A percentile compares a stretch with the other conserved stretches of the same genome.
Evolutionary conservation across 2,797 vertebrate species (phyloP).

Genomic region (Lepilemur septentrionalis): DNA sequence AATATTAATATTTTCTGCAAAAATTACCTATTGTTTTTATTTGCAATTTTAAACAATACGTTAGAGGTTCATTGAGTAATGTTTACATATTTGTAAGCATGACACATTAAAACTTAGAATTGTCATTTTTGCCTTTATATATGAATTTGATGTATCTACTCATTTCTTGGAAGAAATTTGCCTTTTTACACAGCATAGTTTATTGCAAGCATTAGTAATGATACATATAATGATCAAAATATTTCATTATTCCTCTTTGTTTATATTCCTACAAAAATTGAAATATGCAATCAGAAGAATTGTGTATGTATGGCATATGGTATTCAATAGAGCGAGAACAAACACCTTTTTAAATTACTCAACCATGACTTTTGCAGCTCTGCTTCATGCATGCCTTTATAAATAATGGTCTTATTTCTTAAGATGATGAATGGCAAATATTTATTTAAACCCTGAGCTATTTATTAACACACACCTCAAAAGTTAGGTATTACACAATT

Average conservation of each 20-base stretch:
- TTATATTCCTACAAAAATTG: constrained; percentile 53
- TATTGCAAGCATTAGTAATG: neutral
- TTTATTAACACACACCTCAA: constrained; percentile 55
- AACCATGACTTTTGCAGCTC: constrained; percentile 32
- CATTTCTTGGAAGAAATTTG: neutral
- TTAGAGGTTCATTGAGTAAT: neutral
- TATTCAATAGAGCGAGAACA: constrained; percentile 62
- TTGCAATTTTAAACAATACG: neutral
- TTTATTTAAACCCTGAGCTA: constrained; percentile 60
- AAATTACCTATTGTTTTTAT: neutral
- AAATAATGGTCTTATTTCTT: constrained; percentile 63
- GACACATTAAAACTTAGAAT: neutral
- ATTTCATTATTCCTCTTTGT: constrained; percentile 2
- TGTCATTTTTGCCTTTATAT: neutral
- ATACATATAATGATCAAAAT: neutral
- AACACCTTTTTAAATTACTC: constrained; percentile 60
- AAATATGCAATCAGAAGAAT: neutral
- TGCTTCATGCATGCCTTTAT: constrained; percentile 65
- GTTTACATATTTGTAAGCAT: neutral
- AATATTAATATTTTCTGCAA: neutral
- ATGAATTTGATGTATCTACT: neutral
- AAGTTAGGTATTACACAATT: constrained; percentile 10
- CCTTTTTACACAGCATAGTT: neutral
- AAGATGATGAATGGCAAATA: constrained; percentile 69
- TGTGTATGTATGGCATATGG: neutral